phyloP scores from a whole-genome alignment of 2,797 vertebrate species.

The Bucorvus abyssinicus region DNA sequence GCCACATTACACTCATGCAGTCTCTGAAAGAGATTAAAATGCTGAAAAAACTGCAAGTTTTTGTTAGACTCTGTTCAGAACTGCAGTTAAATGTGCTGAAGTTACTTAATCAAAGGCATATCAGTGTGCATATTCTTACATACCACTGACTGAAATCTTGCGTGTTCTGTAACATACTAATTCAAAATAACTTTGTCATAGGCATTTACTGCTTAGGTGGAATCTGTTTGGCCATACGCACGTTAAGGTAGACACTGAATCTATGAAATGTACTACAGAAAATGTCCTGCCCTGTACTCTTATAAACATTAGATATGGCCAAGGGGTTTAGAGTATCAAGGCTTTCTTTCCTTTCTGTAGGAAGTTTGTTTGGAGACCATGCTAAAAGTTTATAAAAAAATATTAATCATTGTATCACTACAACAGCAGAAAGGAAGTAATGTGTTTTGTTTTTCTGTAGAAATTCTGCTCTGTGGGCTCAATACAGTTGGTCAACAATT shows the following conservation, averaged over 20 bases:
- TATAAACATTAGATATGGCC: neutral
- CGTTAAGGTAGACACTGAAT: neutral
- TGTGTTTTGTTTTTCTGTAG: neutral
- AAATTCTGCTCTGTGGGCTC: neutral
- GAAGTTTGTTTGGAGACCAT: neutral
- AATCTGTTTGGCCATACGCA: neutral
- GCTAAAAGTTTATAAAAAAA: neutral
- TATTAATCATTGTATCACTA: neutral
- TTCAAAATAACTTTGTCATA: conserved; percentile 31
- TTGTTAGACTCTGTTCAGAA: conserved; percentile 37
- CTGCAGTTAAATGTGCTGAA: conserved; percentile 16
- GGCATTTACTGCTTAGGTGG: conserved; percentile 25
- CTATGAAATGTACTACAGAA: neutral
- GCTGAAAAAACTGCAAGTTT: conserved; percentile 39
- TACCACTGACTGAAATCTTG: neutral
- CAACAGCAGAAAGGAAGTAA: neutral
- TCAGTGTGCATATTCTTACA: neutral
- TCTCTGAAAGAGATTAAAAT: conserved; percentile 49
- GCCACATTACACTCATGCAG: conserved; percentile 46
- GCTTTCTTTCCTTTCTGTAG: neutral
- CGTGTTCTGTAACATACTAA: neutral
- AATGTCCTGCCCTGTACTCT: neutral
- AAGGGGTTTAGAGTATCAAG: neutral
- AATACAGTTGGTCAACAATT: neutral
- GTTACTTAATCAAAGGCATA: conserved; percentile 40